Base-by-base conservation (phyloP, 2,113 vertebrate species). In the Phodopus roborovskii region DNA sequence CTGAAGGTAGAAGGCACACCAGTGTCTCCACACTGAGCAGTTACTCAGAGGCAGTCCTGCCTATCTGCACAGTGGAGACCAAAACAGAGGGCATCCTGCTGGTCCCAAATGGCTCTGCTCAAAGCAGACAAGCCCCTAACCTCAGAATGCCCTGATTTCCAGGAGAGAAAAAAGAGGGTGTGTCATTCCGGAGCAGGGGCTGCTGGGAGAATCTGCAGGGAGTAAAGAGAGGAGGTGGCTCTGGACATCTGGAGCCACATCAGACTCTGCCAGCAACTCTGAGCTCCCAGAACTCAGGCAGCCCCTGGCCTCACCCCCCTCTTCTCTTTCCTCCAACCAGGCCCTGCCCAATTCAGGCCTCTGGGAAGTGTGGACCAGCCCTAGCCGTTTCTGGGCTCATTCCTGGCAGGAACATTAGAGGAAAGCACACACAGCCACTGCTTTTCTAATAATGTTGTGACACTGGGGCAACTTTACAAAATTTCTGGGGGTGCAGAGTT, bases 361-460 rank as follows among this genome's bases (percentile, higher is more conserved):
- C 82, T 42, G 62, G 58, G 64, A 39, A 50, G 62, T 53, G 33
- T 53, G 85, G 73, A 58, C 64, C 62, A 86, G 90, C 82, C 84
- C 88, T 82, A 74, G 90, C 77, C 79, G 50, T 70, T 33, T 7
- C 64, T 16, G 9, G 50, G 68, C 91, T 96, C 64, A 9, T 89
- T 94, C 92, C 90, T 97, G 96, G 96, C 94, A 93, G 81, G 93
- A 96, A 84, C 95, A 88, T 88, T 71, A 94, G 88, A 96, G 58
- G 92, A 62, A 90, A 97, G 88, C 93, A 97, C 92, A 97, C 58
- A 5, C 6, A 66, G 74, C 91, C 97, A 97, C 92, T 97, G 97
- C 97, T 97, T 97, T 97, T 98, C 96, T 97, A 97, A 97, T 94
- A 97, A 96, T 96, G 94, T 84, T 45, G 85, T 96, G 96, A 95